phyloP scores from a whole-genome alignment of 2,888 invertebrate species.

The Tipula helvola region DNA sequence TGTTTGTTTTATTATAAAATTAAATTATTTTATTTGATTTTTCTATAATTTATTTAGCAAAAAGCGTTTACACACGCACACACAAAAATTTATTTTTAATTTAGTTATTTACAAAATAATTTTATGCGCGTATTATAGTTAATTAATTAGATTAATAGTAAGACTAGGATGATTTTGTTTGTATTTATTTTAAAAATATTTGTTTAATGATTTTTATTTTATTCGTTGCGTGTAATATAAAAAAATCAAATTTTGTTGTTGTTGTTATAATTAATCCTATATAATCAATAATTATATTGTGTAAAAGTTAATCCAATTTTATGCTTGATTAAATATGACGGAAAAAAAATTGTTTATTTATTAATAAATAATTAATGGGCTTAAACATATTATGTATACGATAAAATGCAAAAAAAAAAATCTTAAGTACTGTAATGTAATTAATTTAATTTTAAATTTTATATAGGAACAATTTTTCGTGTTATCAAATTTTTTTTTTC shows the following conservation, averaged over 20 bases:
- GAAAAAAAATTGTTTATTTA: background rate
- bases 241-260: background rate
- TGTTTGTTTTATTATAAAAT: background rate
- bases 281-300: background rate
- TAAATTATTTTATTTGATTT: background rate
- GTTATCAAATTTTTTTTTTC: background rate
- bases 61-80: background rate
- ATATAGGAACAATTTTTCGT: background rate
- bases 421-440: background rate
- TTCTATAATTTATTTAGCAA: background rate
- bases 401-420: background rate
- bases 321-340: background rate
- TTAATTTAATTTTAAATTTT: background rate
- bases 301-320: background rate
- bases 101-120: background rate
- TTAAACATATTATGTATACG: background rate
- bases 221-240: background rate
- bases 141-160: background rate
- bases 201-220: background rate
- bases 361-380: background rate
- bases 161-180: background rate
- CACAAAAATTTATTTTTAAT: background rate
- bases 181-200: background rate
- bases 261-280: background rate
- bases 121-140: background rate